Evolutionary conservation across 1,140 invertebrate genomes (phyloP).

Genomic region (Halyomorpha halys): DNA sequence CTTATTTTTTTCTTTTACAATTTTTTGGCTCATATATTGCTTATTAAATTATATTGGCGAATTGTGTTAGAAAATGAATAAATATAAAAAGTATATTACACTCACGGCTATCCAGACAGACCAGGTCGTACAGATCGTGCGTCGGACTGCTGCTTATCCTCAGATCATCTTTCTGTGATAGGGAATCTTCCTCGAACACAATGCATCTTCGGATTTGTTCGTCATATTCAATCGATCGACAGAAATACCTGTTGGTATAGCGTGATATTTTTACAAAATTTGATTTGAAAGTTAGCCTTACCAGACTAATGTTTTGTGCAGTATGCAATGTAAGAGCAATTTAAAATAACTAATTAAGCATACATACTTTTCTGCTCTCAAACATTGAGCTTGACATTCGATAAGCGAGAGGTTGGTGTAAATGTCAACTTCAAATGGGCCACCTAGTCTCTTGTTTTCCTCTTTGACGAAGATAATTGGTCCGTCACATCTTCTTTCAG

Average conservation of each 20-base stretch:
- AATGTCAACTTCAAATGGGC: conserved; percentile 76
- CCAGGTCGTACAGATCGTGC: conserved; percentile 73
- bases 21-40: too few relatives aligned
- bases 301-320: neutral
- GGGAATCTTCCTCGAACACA: conserved; percentile 78
- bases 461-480: conserved; percentile 77
- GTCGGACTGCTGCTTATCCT: conserved; percentile 66
- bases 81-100: conserved; percentile 31
- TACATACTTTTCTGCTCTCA: conserved; percentile 61
- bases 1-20: too few relatives aligned
- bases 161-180: conserved; percentile 73
- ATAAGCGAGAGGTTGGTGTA: conserved; percentile 73
- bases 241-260: conserved; percentile 55
- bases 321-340: neutral
- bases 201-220: conserved; percentile 73
- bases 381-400: conserved; percentile 70
- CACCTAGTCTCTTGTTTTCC: conserved; percentile 74
- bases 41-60: neutral
- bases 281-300: neutral
- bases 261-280: neutral
- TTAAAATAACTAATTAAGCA: neutral
- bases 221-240: conserved; percentile 81
- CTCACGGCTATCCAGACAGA: conserved; percentile 79
- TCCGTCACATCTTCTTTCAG: conserved; percentile 72
- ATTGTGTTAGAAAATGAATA: neutral